Evolutionary conservation across 2,113 vertebrate species (phyloP).

Genomic region (Oceanodroma tethys): DNA sequence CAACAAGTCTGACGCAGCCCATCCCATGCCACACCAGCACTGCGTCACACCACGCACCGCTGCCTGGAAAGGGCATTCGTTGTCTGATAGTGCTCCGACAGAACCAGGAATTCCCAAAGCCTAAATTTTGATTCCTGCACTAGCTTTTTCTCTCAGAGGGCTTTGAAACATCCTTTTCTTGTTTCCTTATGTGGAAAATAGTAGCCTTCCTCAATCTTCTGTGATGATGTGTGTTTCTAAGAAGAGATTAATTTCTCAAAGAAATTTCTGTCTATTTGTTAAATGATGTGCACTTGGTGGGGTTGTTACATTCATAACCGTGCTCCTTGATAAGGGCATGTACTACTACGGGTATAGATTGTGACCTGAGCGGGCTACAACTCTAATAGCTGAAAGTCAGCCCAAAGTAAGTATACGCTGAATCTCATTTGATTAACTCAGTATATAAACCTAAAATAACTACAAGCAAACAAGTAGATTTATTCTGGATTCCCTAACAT

Average conservation of each 20-base stretch:
- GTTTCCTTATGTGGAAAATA: background rate
- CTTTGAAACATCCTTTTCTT: background rate
- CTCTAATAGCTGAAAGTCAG: background rate
- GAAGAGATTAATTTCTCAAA: background rate
- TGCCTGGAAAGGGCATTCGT: background rate
- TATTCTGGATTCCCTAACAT: background rate
- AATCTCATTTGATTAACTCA: background rate
- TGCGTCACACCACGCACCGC: background rate
- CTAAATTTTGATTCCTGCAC: background rate
- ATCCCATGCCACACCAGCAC: background rate
- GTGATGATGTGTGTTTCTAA: background rate
- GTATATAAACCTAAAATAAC: background rate
- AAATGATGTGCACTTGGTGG: fast-evolving
- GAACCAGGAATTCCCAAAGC: background rate
- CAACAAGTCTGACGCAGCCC: background rate
- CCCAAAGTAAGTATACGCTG: background rate
- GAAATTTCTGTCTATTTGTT: background rate
- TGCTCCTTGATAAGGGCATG: fast-evolving
- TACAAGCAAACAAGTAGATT: background rate
- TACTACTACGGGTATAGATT: background rate
- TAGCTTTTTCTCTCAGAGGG: background rate
- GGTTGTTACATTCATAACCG: fast-evolving
- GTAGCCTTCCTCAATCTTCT: background rate
- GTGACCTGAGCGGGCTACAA: background rate
- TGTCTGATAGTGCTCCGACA: background rate